Evolutionary conservation across 2,888 invertebrate species (phyloP), one percentile per base, ranked within the genome.

Genomic region (Cosmorhoe ocellata): DNA sequence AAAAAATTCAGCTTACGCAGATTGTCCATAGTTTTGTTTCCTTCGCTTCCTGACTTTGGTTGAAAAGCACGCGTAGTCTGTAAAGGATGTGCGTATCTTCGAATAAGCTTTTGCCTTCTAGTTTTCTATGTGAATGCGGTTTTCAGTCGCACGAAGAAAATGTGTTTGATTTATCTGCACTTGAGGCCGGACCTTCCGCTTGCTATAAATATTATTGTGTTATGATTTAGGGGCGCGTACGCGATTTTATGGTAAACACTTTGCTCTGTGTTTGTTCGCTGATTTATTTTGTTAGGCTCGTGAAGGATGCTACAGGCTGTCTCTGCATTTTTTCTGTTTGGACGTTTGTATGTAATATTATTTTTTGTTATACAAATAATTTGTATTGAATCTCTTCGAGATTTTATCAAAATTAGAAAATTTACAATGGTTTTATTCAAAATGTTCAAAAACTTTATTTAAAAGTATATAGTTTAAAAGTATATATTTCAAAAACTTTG

Each of bases 211-310:
- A 88, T 84, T 87, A 88, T 87, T 89, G 86, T 84, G 84, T 82
- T 88, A 87, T 88, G 88, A 88, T 88, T 88, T 89, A 88, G 83
- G 84, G 74, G 74, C 80, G 77, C 78, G 81, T 82, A 78, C 83
- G 81, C 83, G 81, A 85, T 87, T 86, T 88, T 85, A 87, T 87
- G 88, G 87, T 86, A 87, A 89, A 87, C 84, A 87, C 84, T 86
- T 84, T 77, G 82, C 78, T 82, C 83, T 85, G 82, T 86, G 75
- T 83, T 77, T 77, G 73, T 68, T 71, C 59, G 58, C 67, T 82
- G 84, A 88, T 87, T 86, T 88, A 88, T 84, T 67, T 58, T 53
- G 60, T 68, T 74, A 63, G 65, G 69, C 58, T 51, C 49, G 53
- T 45, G 46, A 46, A 46, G 24, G 36, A 32, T 45, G 28, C 22